Conservation (phyloP, 2,888 invertebrate genomes). For the Noctua pronuba region DNA sequence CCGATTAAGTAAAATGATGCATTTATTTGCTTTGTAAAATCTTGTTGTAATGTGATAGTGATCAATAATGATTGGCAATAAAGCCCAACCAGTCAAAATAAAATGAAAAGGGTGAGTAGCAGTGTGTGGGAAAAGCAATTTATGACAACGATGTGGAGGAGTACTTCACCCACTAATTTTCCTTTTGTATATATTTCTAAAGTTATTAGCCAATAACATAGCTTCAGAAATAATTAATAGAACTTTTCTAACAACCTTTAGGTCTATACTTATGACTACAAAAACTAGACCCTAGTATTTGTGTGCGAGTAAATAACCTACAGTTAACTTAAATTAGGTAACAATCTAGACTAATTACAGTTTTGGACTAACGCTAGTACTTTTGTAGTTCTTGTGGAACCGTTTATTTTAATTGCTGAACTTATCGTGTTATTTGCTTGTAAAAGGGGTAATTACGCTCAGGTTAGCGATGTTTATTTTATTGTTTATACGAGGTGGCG, state of each 20-base stretch:
- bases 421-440: neutral
- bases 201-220: neutral
- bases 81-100: neutral
- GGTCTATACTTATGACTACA: neutral
- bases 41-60: neutral
- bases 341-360: conserved; percentile 42
- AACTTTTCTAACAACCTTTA: neutral
- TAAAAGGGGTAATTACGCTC: neutral
- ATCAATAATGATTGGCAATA: neutral
- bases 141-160: neutral
- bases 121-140: neutral
- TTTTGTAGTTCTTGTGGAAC: conserved; percentile 10
- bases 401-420: conserved; percentile 31
- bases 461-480: neutral
- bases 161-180: neutral
- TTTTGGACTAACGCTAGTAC: neutral
- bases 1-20: neutral
- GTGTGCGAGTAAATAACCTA: neutral
- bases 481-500: neutral
- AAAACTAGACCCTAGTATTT: neutral
- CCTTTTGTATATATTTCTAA: neutral
- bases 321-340: conserved; percentile 28
- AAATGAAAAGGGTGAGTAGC: neutral
- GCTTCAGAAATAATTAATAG: neutral
- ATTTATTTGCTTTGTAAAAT: neutral